Evolutionary conservation across 92 coral and sea anemone genomes (phyloP), one percentile per base, ranked within the genome.

Genomic region (Porites rus): DNA sequence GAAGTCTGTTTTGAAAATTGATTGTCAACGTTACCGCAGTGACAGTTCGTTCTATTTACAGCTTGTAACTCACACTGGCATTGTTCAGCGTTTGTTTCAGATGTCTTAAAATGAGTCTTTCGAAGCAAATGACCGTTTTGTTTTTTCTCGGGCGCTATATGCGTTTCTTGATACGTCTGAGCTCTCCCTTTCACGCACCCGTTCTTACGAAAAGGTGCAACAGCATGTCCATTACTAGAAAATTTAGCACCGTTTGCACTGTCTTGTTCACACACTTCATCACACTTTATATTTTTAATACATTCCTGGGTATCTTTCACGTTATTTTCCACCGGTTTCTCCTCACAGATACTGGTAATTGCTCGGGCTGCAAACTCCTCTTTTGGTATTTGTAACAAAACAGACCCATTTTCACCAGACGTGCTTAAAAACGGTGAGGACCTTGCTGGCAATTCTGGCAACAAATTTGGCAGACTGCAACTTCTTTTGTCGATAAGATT

Each of bases 381-480:
- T 17, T 73, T 22, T 18, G 38, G 58, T 19, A 25, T 14, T 60
- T 61, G 78, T 51, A 71, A 22, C 64, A 72, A 20, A 22, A 72
- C 16, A 38, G 68, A 31, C n/a, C 18, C 43, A 58, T 59, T 64
- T 1, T 31, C 79, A 0, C 61, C 61, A 14, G 60, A 74, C 0
- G 25, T 43, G 46, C 77, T 21, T 5, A 58, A 51, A 52, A 56
- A 71, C 20, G 61, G 17, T 18, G 62, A 28, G 10, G 79, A 13
- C 71, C 72, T 72, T 31, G 77, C 8, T 19, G 78, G 66, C 12
- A 67, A 46, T 2, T 61, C 86, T 1, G 71, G 8, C 71, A 71
- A 19, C 63, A 84, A 84, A 76, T 84, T 75, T 31, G 88, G 88
- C 65, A 84, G 56, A 53, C 88, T 84, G n/a, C 75, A 70, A 65